Evolutionary conservation across 2,888 invertebrate species (phyloP).

Genomic region (Acronicta aceris): DNA sequence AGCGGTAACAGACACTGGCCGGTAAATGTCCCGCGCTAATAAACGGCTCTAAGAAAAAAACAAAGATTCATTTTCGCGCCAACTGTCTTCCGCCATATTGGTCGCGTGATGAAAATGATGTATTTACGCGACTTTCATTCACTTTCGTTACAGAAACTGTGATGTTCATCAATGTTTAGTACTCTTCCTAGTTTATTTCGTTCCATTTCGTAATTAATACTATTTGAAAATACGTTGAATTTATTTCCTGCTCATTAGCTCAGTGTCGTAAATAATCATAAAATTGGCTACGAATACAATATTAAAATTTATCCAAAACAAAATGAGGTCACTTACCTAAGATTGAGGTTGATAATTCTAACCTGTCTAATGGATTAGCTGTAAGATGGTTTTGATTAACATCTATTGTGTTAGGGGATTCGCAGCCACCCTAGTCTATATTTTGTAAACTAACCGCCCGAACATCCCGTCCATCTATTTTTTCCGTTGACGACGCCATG

Average conservation of each 20-base stretch:
- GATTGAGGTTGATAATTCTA: conserved; percentile 39
- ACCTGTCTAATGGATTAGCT: conserved; percentile 31
- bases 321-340: conserved; percentile 5
- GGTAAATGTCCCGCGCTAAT: conserved; percentile 78
- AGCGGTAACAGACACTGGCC: conserved; percentile 75
- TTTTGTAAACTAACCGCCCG: conserved; percentile 82
- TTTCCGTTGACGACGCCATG: conserved; percentile 82
- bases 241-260: conserved; percentile 39
- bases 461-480: conserved; percentile 86
- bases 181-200: conserved; percentile 68
- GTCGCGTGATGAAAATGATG: conserved; percentile 88
- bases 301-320: neutral
- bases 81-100: conserved; percentile 82
- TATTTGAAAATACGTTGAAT: conserved; percentile 39
- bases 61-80: conserved; percentile 86
- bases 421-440: conserved; percentile 82
- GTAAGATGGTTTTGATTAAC: conserved; percentile 56
- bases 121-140: conserved; percentile 84
- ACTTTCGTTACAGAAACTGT: conserved; percentile 83
- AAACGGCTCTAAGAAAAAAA: conserved; percentile 77
- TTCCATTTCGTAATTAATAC: conserved; percentile 36
- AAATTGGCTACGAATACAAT: neutral
- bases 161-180: conserved; percentile 64
- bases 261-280: neutral
- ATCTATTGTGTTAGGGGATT: conserved; percentile 67